Percentiles rank a stretch among this genome's conserved stretches.
Conservation (phyloP, 2,113 vertebrate species). For the Stegostoma tigrinum region DNA sequence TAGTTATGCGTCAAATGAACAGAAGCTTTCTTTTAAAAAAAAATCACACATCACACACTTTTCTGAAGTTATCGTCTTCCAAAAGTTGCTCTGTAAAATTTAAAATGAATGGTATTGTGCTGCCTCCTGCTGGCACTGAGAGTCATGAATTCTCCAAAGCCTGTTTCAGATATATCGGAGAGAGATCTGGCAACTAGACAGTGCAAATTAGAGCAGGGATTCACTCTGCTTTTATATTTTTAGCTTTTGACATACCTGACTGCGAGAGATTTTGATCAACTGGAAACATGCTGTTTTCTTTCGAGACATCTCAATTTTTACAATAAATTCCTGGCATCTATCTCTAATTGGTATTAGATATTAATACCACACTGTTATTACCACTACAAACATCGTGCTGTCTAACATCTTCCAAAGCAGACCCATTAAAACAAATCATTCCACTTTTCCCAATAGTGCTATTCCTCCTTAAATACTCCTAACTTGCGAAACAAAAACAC, state of each 20-base stretch:
- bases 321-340: background rate
- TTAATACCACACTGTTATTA: background rate
- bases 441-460: background rate
- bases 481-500: background rate
- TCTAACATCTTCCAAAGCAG: background rate
- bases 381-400: background rate
- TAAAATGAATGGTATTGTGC: background rate
- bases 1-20: background rate
- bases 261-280: background rate
- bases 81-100: background rate
- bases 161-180: background rate
- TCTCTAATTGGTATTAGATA: background rate
- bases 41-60: background rate
- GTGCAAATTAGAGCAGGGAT: background rate
- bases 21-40: background rate
- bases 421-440: background rate
- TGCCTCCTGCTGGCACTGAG: background rate
- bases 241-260: background rate
- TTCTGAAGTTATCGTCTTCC: background rate
- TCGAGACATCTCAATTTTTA: background rate
- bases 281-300: background rate
- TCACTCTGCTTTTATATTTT: background rate
- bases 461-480: too few species aligned
- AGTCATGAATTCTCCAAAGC: background rate
- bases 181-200: background rate